These are phyloP conservation scores for Fabriciana adippe DNA, from an alignment of 2,888 invertebrate species.

Conservation along the genomic window DNA sequence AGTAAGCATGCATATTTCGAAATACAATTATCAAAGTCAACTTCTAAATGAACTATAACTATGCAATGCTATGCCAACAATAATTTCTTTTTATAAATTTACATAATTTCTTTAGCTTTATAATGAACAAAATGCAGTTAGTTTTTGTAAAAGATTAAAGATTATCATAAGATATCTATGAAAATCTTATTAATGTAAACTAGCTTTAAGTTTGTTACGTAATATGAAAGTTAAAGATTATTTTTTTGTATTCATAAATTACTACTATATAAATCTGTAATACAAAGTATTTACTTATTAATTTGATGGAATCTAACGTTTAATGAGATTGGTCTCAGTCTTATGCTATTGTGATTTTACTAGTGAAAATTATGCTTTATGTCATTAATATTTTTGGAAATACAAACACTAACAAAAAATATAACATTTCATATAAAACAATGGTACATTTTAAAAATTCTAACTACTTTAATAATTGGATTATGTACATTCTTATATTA, in stretches of 20 bases:
- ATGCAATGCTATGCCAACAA: background rate
- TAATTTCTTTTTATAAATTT: background rate
- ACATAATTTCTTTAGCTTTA: constrained; percentile 2
- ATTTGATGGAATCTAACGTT: constrained; percentile 31
- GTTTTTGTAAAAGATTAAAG: constrained; percentile 10
- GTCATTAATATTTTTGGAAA: constrained; percentile 21
- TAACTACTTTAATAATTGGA: constrained; percentile 30
- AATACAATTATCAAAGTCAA: background rate
- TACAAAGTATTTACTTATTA: constrained; percentile 26
- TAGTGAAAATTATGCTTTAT: constrained; percentile 30
- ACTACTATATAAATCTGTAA: constrained; percentile 22
- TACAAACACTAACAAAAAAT: constrained; percentile 32
- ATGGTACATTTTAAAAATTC: constrained; percentile 34
- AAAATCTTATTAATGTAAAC: constrained; percentile 8
- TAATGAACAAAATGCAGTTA: constrained; percentile 2
- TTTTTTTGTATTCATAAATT: constrained; percentile 6
- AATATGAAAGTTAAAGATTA: constrained; percentile 8
- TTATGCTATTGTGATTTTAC: constrained; percentile 54
- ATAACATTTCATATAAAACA: constrained; percentile 35
- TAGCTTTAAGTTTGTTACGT: constrained; percentile 11
- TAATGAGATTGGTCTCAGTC: constrained; percentile 72
- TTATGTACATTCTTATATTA: constrained; percentile 29
- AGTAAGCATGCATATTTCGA: background rate
- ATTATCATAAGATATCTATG: constrained; percentile 7
- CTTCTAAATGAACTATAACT: constrained; percentile 6